phyloP scores from a whole-genome alignment of 2,113 vertebrate species.

The Pterophyllum scalare region DNA sequence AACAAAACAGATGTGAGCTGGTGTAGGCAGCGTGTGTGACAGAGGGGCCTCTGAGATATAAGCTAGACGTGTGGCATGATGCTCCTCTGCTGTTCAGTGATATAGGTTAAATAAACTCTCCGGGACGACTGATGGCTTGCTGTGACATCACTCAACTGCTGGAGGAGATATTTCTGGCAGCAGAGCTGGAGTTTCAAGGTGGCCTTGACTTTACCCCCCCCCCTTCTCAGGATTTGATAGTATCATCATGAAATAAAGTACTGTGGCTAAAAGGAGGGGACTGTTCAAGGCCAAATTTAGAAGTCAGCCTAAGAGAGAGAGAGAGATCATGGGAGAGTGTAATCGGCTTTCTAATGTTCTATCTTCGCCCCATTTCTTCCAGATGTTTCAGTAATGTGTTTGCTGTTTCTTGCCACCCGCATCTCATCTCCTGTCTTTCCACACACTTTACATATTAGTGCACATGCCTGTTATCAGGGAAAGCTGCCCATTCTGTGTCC shows the following conservation, averaged over 20 bases:
- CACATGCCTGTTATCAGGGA: slow-evolving; percentile 63
- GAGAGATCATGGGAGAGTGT: slow-evolving; percentile 16
- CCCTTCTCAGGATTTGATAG: slow-evolving; percentile 29
- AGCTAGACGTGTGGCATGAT: slow-evolving; percentile 64
- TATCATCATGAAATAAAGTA: slow-evolving; percentile 47
- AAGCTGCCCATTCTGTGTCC: slow-evolving; percentile 61
- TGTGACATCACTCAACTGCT: slow-evolving; percentile 55
- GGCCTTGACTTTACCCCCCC: slow-evolving; percentile 34
- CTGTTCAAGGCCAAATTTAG: slow-evolving; percentile 44
- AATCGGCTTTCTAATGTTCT: slow-evolving; percentile 23
- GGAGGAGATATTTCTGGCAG: slow-evolving; percentile 51
- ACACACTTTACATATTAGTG: slow-evolving; percentile 62
- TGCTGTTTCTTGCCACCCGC: slow-evolving; percentile 49
- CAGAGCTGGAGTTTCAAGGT: slow-evolving; percentile 34
- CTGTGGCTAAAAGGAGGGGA: slow-evolving; percentile 29
- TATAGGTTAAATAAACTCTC: slow-evolving; percentile 71
- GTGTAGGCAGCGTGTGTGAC: slow-evolving; percentile 60
- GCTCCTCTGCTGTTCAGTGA: slow-evolving; percentile 68
- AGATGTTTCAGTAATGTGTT: slow-evolving; percentile 54
- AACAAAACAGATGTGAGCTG: slow-evolving; percentile 71
- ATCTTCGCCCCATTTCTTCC: slow-evolving; percentile 49
- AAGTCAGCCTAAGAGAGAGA: slow-evolving; percentile 3
- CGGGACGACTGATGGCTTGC: slow-evolving; percentile 35
- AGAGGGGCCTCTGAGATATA: slow-evolving; percentile 56
- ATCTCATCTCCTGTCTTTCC: slow-evolving; percentile 60